Base-by-base conservation (phyloP, 2,113 vertebrate species). In the Corythoichthys intestinalis region DNA sequence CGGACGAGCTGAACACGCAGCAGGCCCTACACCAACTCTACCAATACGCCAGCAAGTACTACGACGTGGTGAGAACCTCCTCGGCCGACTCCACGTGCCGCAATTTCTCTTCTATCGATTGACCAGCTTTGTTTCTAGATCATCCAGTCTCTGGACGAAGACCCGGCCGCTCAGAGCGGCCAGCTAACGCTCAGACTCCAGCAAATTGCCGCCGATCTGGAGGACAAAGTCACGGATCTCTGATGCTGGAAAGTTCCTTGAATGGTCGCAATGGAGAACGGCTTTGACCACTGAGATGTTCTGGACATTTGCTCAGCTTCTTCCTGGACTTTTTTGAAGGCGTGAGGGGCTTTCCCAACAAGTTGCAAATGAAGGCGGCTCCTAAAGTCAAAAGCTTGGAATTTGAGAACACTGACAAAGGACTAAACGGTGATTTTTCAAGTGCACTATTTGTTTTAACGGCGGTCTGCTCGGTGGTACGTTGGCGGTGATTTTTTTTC, bases 151-250 rank as follows among this genome's bases (percentile, higher is more conserved):
- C 85, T 99, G 90, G 97, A 99, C 84, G 95, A 95, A 17, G 97
- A 99, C 82, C 95, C 95, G 1, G 94, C 94, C 0, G 94, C 96
- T 76, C 96, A 99, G 89, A 98, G 94, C 81, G 97, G 95, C 89
- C 97, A 99, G 92, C 92, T 99, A 79, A 96, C 96, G 68, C 93
- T 96, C 73, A 92, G 96, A 83, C 93, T 99, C 71, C 97, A 99
- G 85, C 97, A 99, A 89, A 95, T 99, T 20, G 96, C 97, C 0
- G 97, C 97, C 20, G 96, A 96, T 0, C 91, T 99, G 75, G 96
- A 99, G 92, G 95, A 98, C 91, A 98, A 98, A 91, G 95, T 98
- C 89, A 98, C 97, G 0, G 96, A 98, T 90, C 96, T 99, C 89
- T 98, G 93, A 96, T 8, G 41, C 90, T 89, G 59, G 80, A 44